Percentiles rank a stretch among this genome's conserved stretches.
These are phyloP conservation scores for Cantharis nigra DNA, from an alignment of 2,888 invertebrate genomes.

Conservation along the genomic window DNA sequence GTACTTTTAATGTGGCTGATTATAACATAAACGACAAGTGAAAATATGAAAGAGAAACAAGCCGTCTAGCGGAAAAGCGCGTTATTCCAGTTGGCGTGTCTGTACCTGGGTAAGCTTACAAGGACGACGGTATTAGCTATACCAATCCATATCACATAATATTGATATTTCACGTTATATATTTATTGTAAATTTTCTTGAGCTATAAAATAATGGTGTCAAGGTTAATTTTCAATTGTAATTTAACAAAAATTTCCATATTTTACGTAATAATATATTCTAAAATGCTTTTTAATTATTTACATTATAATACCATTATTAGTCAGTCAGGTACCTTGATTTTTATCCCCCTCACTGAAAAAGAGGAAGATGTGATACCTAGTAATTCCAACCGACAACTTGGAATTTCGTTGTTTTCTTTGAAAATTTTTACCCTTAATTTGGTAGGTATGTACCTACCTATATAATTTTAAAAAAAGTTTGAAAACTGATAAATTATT, in stretches of 20 bases:
- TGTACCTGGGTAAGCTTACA: slow-evolving; percentile 24
- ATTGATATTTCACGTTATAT: slow-evolving; percentile 13
- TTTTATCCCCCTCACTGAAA: background rate
- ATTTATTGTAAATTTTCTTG: slow-evolving; percentile 5
- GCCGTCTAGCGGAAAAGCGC: slow-evolving; percentile 28
- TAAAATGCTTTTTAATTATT: background rate
- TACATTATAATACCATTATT: background rate
- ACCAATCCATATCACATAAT: slow-evolving; percentile 23
- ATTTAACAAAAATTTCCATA: background rate
- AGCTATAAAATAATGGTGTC: slow-evolving; percentile 20
- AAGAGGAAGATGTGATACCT: too few relatives aligned
- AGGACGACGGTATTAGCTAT: slow-evolving; percentile 18
- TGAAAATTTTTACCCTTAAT: background rate
- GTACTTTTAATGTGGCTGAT: slow-evolving; percentile 14
- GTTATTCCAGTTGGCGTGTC: slow-evolving; percentile 28
- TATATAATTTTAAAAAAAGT: too few relatives aligned
- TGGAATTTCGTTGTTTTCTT: background rate
- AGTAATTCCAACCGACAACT: background rate
- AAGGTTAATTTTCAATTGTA: slow-evolving; percentile 12
- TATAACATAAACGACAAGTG: slow-evolving; percentile 8
- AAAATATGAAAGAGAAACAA: slow-evolving; percentile 29
- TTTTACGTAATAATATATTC: background rate
- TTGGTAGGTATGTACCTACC: too few relatives aligned
- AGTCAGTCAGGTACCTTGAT: background rate
- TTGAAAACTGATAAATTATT: too few relatives aligned